Percentiles rank a stretch among this genome's conserved stretches.
Evolutionary conservation across 2,113 vertebrate species (phyloP).

Genomic region (Junco hyemalis): DNA sequence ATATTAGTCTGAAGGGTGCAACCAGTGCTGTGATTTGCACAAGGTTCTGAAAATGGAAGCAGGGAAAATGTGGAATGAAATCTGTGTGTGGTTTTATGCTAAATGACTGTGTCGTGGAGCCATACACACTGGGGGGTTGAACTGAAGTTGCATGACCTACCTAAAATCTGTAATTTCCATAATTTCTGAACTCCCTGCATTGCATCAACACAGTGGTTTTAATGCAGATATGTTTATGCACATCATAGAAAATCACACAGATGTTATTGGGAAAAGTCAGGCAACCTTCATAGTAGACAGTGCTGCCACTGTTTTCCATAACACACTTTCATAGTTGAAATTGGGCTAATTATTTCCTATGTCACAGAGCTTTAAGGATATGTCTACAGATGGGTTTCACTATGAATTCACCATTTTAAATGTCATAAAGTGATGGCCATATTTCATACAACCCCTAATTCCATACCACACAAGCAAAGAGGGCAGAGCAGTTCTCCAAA

Average conservation of each 20-base stretch:
- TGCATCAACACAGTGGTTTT: background rate
- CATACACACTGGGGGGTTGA: background rate
- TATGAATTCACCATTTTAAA: background rate
- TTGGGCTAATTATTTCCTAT: background rate
- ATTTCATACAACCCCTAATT: background rate
- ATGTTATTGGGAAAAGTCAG: background rate
- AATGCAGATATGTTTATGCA: background rate
- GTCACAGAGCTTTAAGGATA: background rate
- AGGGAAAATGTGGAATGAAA: slow-evolving; percentile 2
- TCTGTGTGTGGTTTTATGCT: background rate
- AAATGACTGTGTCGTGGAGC: slow-evolving; percentile 1
- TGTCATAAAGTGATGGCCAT: background rate
- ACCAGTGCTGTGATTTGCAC: slow-evolving; percentile 9
- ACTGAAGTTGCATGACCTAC: background rate
- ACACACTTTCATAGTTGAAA: background rate
- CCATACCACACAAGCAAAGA: background rate
- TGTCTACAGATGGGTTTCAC: background rate
- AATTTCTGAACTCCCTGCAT: background rate
- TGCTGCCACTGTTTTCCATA: background rate
- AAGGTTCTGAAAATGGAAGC: slow-evolving; percentile 17
- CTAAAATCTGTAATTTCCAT: slow-evolving; percentile 3
- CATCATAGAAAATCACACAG: background rate
- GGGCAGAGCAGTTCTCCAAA: background rate
- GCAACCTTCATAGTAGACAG: background rate
- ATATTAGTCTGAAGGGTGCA: slow-evolving; percentile 22